Conservation (phyloP, 2,113 vertebrate species). For the Atrichornis clamosus region DNA sequence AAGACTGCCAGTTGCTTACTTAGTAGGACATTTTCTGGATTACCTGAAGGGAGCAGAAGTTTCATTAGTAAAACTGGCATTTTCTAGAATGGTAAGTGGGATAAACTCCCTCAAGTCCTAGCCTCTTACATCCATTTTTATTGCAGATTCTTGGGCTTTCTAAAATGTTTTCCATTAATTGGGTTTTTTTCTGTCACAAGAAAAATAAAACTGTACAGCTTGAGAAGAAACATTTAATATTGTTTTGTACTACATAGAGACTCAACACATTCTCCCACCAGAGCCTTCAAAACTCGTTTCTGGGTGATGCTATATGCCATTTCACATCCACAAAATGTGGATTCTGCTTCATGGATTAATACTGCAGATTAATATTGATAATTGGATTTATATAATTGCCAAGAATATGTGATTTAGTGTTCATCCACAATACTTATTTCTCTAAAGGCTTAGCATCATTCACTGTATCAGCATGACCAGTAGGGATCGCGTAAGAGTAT, state of each 20-base stretch:
- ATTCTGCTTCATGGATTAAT: background rate
- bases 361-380: background rate
- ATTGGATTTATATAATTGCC: background rate
- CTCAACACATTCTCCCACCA: background rate
- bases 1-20: background rate
- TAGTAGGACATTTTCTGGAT: background rate
- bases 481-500: background rate
- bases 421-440: background rate
- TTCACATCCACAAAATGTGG: background rate
- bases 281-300: background rate
- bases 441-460: background rate
- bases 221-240: background rate
- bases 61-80: background rate
- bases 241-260: background rate
- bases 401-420: background rate
- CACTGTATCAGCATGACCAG: background rate
- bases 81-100: background rate
- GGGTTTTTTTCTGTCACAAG: background rate
- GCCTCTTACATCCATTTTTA: background rate
- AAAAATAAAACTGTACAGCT: background rate
- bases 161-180: background rate
- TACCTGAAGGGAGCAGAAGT: background rate
- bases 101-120: background rate
- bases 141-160: background rate
- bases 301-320: background rate